Conservation (phyloP, 2,113 vertebrate species). For the Stigmatopora nigra region DNA sequence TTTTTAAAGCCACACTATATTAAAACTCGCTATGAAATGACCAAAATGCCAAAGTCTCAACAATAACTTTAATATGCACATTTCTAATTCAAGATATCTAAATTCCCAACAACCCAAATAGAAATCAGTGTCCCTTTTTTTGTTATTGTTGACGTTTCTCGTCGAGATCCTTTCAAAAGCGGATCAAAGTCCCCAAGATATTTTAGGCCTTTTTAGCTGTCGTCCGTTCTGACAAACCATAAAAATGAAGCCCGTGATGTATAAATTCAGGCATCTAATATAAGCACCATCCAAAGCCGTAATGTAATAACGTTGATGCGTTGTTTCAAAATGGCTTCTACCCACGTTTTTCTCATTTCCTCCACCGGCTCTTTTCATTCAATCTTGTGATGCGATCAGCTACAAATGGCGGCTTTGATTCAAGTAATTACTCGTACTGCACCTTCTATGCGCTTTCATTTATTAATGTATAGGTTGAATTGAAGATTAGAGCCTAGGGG, state of each 20-base stretch:
- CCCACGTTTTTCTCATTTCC: not conserved
- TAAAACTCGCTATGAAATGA: too few species aligned
- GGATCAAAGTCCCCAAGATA: conserved; percentile 1
- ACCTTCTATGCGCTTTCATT: not conserved
- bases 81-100: too few species aligned
- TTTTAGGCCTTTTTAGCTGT: not conserved
- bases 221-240: not conserved
- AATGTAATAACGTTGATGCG: not conserved
- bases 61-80: too few species aligned
- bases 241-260: not conserved
- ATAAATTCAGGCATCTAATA: not conserved
- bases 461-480: not conserved
- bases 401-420: not conserved
- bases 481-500: not conserved
- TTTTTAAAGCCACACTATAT: too few species aligned
- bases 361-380: not conserved
- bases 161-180: conserved; percentile 18
- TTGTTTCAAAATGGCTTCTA: not conserved
- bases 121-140: conserved; percentile 22
- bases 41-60: too few species aligned
- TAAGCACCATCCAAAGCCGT: not conserved
- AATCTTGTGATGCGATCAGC: not conserved
- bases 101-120: conserved; percentile 23
- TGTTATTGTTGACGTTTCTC: not conserved
- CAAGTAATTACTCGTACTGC: not conserved